Conservation (phyloP, 2,888 invertebrate species). For the Cryptocephalus primarius region DNA sequence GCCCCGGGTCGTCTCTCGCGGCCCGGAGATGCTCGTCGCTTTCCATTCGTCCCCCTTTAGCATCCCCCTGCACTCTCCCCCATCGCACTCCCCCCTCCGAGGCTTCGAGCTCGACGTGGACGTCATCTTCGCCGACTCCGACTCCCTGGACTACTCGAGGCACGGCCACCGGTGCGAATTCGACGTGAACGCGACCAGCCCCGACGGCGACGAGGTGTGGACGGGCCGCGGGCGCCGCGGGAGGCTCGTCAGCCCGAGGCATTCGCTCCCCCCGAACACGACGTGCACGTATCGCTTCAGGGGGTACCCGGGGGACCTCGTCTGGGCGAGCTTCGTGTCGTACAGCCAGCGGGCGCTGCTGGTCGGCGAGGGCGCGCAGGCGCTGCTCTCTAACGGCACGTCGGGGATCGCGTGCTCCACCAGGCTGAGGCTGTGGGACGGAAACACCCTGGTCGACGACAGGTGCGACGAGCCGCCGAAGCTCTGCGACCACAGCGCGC, state of each 20-base stretch:
- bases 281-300: constrained; percentile 80
- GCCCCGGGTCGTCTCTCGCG: constrained; percentile 64
- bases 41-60: constrained; percentile 79
- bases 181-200: constrained; percentile 63
- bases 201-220: constrained; percentile 46
- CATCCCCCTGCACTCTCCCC: constrained; percentile 58
- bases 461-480: constrained; percentile 70
- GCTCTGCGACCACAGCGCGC: constrained; percentile 70
- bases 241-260: constrained; percentile 64
- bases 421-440: constrained; percentile 64
- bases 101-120: constrained; percentile 82
- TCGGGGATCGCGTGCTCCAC: constrained; percentile 50
- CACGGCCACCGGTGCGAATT: constrained; percentile 54
- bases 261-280: constrained; percentile 75
- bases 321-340: constrained; percentile 82
- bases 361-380: constrained; percentile 38
- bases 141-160: constrained; percentile 71
- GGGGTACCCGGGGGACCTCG: constrained; percentile 65
- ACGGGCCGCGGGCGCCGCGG: constrained; percentile 58
- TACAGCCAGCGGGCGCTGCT: constrained; percentile 70
- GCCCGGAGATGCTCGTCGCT: constrained; percentile 77
- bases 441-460: constrained; percentile 54
- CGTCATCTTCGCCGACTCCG: constrained; percentile 78
- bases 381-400: constrained; percentile 26
- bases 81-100: constrained; percentile 56